Evolutionary conservation across 2,797 vertebrate species (phyloP), one percentile per base, ranked within the genome.

Genomic region (Phoebastria nigripes): DNA sequence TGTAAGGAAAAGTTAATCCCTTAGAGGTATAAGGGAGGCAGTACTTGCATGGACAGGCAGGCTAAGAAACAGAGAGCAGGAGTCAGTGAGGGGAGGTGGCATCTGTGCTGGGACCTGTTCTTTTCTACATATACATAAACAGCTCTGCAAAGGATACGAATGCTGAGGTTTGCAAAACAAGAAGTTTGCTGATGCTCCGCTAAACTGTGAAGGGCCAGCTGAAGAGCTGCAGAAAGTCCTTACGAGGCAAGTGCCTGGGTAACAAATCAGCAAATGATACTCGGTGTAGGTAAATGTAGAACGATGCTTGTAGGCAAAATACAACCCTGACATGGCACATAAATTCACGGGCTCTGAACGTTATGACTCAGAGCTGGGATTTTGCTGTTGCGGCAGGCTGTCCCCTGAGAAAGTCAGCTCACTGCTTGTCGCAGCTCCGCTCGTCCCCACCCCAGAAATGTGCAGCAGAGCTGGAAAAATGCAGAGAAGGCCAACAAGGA

Each of bases 391-490:
- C 47, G 33, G 51, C 44, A 25, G 37, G 28, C 74, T 87, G 77
- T 71, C 49, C 62, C 65, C 33, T 17, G 44, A 39, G 51, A 47
- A 46, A 14, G n/a, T 61, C 70, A 61, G 22, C 29, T 92, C 41
- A 28, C 44, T 49, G 19, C 19, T 71, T 6, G 1, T 67, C 12
- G 2, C n/a, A 81, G 54, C n/a, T 78, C 52, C 0, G 0, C 41
- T 83, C 2, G 0, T 84, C 41, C 65, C 49, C 55, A 41, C 37
- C 39, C 28, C 26, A 72, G 14, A 63, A 70, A 62, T 3, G 1
- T 31, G 21, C 51, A 21, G 11, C 58, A 82, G 39, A 76, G 29
- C 28, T 86, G 31, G n/a, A 49, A 82, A 61, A 90, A 59, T 58
- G 9, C 17, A 62, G 39, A 62, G 33, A 67, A 59, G 18, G 19